Evolutionary conservation across 2,797 vertebrate species (phyloP).

Genomic region (Cirrhinus molitorella): DNA sequence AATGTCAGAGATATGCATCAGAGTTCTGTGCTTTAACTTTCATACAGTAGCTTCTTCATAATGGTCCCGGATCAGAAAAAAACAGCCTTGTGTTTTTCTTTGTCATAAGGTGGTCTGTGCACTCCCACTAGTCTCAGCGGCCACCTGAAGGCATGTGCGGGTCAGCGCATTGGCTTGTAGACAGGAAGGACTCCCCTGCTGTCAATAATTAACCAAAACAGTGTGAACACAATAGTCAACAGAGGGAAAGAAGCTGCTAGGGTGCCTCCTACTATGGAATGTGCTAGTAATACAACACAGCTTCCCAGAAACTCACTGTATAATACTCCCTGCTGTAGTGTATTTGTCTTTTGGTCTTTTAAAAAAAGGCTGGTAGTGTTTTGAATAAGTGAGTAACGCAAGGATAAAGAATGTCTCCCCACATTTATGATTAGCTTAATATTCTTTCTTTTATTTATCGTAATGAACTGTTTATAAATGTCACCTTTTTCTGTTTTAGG

Average conservation of each 20-base stretch:
- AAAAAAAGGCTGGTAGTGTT: not conserved
- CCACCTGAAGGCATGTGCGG: conserved; percentile 1
- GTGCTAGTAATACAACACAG: not conserved
- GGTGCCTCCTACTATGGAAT: not conserved
- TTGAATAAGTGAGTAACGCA: not conserved
- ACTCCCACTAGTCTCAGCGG: conserved; percentile 45
- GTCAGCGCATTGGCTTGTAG: conserved; percentile 11
- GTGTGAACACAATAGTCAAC: conserved; percentile 45
- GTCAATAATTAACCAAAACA: conserved; percentile 72
- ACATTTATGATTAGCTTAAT: not conserved
- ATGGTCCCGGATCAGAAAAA: conserved; percentile 3
- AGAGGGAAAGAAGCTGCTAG: not conserved
- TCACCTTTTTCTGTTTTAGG: conserved; percentile 71
- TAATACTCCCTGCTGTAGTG: not conserved
- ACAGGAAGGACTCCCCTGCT: conserved; percentile 21
- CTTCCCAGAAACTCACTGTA: not conserved
- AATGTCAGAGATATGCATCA: conserved; percentile 5
- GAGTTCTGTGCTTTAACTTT: conserved; percentile 6
- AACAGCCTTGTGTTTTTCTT: conserved; percentile 8
- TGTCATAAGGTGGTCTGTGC: conserved; percentile 17
- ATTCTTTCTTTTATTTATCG: too few relatives aligned
- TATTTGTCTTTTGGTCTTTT: not conserved
- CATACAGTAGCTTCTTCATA: not conserved
- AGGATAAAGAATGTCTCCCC: not conserved
- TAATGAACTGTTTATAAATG: not conserved